Percentiles rank a stretch among this genome's conserved stretches.
Conservation (phyloP, 2,113 vertebrate species). For the Macquaria ambigua region DNA sequence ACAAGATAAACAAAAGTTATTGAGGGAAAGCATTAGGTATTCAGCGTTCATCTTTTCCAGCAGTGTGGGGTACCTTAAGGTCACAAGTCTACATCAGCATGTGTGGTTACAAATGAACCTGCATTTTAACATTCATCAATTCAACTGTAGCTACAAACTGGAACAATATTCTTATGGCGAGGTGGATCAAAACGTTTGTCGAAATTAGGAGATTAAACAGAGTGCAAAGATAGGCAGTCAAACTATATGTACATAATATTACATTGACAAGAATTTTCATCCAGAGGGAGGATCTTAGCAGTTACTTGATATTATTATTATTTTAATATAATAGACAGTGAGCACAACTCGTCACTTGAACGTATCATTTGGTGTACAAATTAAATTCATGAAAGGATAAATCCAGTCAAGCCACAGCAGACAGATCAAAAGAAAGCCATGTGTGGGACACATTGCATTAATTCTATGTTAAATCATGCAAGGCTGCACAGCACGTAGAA, state of each 20-base stretch:
- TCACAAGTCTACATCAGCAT: too few species aligned
- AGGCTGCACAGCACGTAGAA: not conserved
- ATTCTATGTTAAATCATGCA: not conserved
- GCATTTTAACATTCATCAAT: too few species aligned
- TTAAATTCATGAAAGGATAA: not conserved
- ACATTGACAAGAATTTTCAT: not conserved
- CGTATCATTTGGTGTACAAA: not conserved
- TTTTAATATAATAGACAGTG: not conserved
- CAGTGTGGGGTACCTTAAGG: too few species aligned
- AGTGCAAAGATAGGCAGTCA: not conserved
- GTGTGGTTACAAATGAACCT: too few species aligned
- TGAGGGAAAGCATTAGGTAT: not conserved
- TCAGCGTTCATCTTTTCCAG: not conserved
- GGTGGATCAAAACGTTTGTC: not conserved
- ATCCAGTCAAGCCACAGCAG: not conserved
- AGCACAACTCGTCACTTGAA: not conserved
- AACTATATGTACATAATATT: not conserved
- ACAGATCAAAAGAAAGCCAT: not conserved
- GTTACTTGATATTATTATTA: not conserved
- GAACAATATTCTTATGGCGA: too few species aligned
- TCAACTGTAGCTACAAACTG: too few species aligned
- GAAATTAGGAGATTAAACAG: not conserved
- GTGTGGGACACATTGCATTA: not conserved
- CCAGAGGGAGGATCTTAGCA: not conserved
- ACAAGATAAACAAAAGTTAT: not conserved